Conservation (phyloP, 1,140 invertebrate genomes). For the Bombus haemorrhoidalis region DNA sequence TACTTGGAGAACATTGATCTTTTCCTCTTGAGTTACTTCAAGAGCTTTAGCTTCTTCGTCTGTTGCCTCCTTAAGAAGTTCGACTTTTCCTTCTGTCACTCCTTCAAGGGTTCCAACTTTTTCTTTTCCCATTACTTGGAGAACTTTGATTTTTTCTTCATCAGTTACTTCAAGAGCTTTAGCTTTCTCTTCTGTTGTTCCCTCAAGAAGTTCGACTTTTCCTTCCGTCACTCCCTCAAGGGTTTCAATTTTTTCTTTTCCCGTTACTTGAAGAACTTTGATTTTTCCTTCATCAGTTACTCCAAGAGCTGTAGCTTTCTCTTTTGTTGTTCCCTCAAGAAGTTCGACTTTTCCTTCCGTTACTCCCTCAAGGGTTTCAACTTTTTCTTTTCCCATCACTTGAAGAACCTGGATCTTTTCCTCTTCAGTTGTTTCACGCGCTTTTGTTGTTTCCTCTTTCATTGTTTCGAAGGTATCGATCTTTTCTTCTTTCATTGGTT, state of each 20-base stretch:
- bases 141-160: not conserved
- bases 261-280: fast-evolving
- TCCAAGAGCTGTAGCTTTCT: not conserved
- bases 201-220: not conserved
- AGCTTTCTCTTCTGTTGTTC: not conserved
- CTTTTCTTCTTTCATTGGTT: not conserved
- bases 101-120: not conserved
- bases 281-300: not conserved
- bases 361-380: fast-evolving
- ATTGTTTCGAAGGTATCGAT: no score
- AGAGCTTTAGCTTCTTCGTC: fast-evolving
- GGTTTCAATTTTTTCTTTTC: not conserved
- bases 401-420: not conserved
- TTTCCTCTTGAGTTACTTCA: not conserved
- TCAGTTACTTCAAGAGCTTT: not conserved
- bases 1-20: not conserved
- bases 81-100: fast-evolving
- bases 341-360: not conserved
- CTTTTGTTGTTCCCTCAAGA: fast-evolving
- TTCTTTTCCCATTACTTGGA: not conserved
- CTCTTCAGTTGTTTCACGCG: not conserved
- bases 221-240: fast-evolving
- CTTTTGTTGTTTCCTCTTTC: not conserved
- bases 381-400: not conserved
- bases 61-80: not conserved